Percentiles rank a stretch among this genome's conserved stretches.
These are phyloP conservation scores for Xestia sexstrigata DNA, from an alignment of 2,888 invertebrate genomes.

Conservation along the genomic window DNA sequence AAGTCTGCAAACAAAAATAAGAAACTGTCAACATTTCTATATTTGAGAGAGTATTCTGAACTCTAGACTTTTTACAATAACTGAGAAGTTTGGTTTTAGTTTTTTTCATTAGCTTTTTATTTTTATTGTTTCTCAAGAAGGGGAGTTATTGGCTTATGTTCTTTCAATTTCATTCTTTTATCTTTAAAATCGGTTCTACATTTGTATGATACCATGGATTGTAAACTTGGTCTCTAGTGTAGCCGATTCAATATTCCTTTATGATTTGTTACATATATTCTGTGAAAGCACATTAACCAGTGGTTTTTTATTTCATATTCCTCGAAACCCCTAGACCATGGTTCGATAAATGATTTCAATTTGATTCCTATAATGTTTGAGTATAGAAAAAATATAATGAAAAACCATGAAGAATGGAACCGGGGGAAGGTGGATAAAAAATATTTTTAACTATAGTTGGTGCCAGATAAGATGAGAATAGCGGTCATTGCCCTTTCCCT, in stretches of 20 bases:
- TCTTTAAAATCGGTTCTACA: slow-evolving; percentile 78
- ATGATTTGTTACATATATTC: slow-evolving; percentile 89
- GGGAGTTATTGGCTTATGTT: slow-evolving; percentile 88
- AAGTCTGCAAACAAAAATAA: slow-evolving; percentile 88
- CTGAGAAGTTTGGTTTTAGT: slow-evolving; percentile 86
- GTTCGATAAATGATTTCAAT: neutral
- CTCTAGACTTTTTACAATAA: slow-evolving; percentile 86
- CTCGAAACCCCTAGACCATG: neutral
- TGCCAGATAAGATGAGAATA: too few species aligned
- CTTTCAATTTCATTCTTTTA: slow-evolving; percentile 82
- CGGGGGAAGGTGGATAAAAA: too few species aligned
- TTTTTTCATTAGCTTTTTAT: slow-evolving; percentile 80
- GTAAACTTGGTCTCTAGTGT: slow-evolving; percentile 87
- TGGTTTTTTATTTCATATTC: slow-evolving; percentile 77
- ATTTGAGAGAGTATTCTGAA: slow-evolving; percentile 81
- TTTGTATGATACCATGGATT: slow-evolving; percentile 85
- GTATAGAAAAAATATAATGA: neutral
- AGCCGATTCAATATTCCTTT: slow-evolving; percentile 82
- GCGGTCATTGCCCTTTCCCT: too few species aligned
- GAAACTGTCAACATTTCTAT: slow-evolving; percentile 89
- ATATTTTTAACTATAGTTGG: too few species aligned
- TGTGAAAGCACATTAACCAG: slow-evolving; percentile 82
- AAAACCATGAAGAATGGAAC: too few species aligned
- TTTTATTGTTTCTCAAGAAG: slow-evolving; percentile 80
- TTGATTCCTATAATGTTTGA: neutral